A percentile compares a stretch with the other conserved stretches of the same genome.
Evolutionary conservation across 2,888 invertebrate genomes (phyloP).

Genomic region (Acheta domesticus): DNA sequence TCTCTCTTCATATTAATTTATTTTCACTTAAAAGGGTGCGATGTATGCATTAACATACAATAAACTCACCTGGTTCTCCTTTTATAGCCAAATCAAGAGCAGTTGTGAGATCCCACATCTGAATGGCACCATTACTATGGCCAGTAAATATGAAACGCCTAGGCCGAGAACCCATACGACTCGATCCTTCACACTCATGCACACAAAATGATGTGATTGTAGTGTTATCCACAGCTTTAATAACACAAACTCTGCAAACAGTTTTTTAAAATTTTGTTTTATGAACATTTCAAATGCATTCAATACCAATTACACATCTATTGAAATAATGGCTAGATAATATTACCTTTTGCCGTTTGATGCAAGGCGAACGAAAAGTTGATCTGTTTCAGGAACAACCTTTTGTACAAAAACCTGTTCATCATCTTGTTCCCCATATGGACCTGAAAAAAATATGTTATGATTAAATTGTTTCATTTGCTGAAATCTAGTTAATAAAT

Average conservation of each 20-base stretch:
- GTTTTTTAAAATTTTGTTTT: background rate
- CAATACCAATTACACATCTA: background rate
- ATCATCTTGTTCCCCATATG: slow-evolving; percentile 97
- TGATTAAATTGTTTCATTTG: too few relatives aligned
- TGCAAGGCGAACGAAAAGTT: slow-evolving; percentile 87
- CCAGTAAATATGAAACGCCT: slow-evolving; percentile 87
- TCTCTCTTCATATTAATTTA: too few relatives aligned
- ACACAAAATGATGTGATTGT: slow-evolving; percentile 94
- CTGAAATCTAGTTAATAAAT: too few relatives aligned
- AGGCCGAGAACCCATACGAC: slow-evolving; percentile 85
- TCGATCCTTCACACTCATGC: slow-evolving; percentile 95
- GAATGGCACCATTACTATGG: slow-evolving; percentile 86
- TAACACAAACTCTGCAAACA: slow-evolving; percentile 76
- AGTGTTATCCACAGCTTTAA: slow-evolving; percentile 90
- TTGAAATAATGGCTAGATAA: slow-evolving; percentile 7
- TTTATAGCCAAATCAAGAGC: slow-evolving; percentile 73
- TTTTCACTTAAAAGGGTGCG: too few relatives aligned
- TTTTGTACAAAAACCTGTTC: slow-evolving; percentile 98
- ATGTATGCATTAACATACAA: too few relatives aligned
- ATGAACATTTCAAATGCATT: background rate
- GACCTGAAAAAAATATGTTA: slow-evolving; percentile 55
- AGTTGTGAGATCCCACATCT: slow-evolving; percentile 98
- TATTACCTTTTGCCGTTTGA: slow-evolving; percentile 85
- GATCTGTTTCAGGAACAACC: slow-evolving; percentile 95
- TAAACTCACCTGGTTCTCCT: slow-evolving; percentile 45